Base-by-base conservation (phyloP, 2,888 invertebrate genomes). In the Dorcus parallelipipedus region DNA sequence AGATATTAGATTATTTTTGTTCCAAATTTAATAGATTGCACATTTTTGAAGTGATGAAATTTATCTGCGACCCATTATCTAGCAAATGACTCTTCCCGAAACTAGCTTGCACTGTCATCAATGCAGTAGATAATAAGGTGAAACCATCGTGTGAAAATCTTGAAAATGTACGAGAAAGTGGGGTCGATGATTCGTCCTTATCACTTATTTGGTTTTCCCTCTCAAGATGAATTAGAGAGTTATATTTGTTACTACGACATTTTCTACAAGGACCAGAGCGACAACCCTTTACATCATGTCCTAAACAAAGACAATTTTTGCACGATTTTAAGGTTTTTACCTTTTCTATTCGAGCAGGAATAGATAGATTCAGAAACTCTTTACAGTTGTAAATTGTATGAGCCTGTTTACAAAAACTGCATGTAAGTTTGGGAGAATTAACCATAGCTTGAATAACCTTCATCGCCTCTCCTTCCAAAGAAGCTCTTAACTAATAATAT, bases 51-150 rank as follows among this genome's bases (percentile, higher is more conserved):
- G 61, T 53, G 14, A 64, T 57, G 42, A 64, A 63, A 55, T 57
- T 54, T 14, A 20, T 50, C 40, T 60, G 60, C 1, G 63, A 61
- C n/a, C 64, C 64, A 39, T 38, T 52, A 49, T 64, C 60, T 9
- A 64, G 43, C 8, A 64, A 50, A 45, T 40, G 23, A n/a, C 9
- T 10, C 1, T 42, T 51, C 9, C 43, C 49, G 38, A 48, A 23
- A 8, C 9, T 17, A 14, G 49, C 43, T 33, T 45, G 42, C 17
- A 57, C 33, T 7, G 40, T 17, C 20, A 63, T 49, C 8, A 49
- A 8, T 43, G 59, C 63, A 5, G 63, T 63, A 3, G 59, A 52
- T 38, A 63, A 49, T 14, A 63, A 39, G 7, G 52, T 52, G 52
- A 59, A 40, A 38, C 20, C 20, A 1, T 20, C 20, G 20, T 20